Conservation (phyloP, 2,888 invertebrate species). For the Plagodis dolabraria region DNA sequence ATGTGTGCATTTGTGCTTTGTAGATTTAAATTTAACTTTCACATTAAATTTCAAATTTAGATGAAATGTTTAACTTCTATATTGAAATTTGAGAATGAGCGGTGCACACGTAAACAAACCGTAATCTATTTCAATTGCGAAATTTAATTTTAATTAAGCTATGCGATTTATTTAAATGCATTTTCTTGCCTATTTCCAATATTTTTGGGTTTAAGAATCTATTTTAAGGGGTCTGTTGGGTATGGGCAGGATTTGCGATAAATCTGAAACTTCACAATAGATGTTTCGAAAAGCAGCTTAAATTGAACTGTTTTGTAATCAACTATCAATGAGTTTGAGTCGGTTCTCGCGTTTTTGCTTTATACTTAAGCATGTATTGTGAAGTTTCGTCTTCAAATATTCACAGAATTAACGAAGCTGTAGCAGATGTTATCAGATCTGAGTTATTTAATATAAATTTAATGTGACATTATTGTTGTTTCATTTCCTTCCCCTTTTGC, state of each 20-base stretch:
- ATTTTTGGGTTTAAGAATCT: constrained; percentile 5
- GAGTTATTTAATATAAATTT: constrained; percentile 79
- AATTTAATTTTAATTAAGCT: constrained; percentile 48
- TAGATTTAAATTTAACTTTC: constrained; percentile 6
- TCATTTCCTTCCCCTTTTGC: constrained; percentile 61
- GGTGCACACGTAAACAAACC: constrained; percentile 38
- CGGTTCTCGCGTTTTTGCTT: background rate
- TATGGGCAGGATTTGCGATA: constrained; percentile 27
- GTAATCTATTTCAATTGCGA: constrained; percentile 46
- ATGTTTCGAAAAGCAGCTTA: constrained; percentile 1
- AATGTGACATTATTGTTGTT: constrained; percentile 80
- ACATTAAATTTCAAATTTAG: constrained; percentile 3
- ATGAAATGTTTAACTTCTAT: constrained; percentile 10
- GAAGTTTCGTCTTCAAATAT: constrained; percentile 17
- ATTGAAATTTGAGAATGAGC: background rate
- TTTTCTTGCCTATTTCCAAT: constrained; percentile 39
- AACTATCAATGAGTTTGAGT: background rate
- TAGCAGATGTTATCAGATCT: constrained; percentile 74
- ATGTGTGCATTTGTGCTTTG: constrained; percentile 39
- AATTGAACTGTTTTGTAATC: background rate
- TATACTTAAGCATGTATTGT: constrained; percentile 10
- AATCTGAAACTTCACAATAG: constrained; percentile 17
- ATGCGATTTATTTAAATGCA: constrained; percentile 49
- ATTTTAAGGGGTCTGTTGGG: constrained; percentile 23
- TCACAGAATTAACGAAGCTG: constrained; percentile 42